A percentile compares a stretch with the other conserved stretches of the same genome.
Evolutionary conservation across 2,888 invertebrate species (phyloP).

Genomic region (Torymus tubicola): DNA sequence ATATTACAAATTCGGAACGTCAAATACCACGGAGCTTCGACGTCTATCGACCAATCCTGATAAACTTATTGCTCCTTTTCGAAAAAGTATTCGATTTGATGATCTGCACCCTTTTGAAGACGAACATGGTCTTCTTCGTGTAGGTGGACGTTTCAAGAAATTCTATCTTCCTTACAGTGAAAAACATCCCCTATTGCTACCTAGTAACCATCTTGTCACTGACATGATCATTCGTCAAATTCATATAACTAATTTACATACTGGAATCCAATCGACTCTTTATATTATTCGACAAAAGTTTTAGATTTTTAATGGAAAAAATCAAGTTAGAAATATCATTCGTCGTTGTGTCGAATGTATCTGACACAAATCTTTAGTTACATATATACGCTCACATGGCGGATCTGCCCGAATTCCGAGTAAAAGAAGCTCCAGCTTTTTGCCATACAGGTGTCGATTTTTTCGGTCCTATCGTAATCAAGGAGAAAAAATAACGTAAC

Average conservation of each 20-base stretch:
- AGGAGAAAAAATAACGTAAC: too few relatives aligned
- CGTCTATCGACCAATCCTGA: too few relatives aligned
- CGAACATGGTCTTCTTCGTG: not conserved
- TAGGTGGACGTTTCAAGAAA: not conserved
- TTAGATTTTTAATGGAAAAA: constrained; percentile 11
- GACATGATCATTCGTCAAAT: constrained; percentile 14
- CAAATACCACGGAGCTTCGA: too few relatives aligned
- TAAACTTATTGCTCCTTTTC: too few relatives aligned
- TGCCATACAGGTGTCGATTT: too few relatives aligned
- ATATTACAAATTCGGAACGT: not conserved
- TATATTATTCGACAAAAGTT: not conserved
- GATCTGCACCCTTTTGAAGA: not conserved
- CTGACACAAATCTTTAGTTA: too few relatives aligned
- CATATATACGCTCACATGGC: too few relatives aligned
- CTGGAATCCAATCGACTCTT: constrained; percentile 8
- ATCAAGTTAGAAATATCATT: not conserved
- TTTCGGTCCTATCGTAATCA: too few relatives aligned
- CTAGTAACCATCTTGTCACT: constrained; percentile 10
- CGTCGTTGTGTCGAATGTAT: not conserved
- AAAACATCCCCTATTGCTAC: constrained; percentile 15
- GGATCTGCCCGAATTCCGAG: too few relatives aligned
- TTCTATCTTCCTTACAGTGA: not conserved
- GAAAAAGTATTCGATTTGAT: not conserved
- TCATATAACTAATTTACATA: not conserved
- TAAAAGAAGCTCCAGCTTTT: too few relatives aligned